Evolutionary conservation across 2,888 invertebrate species (phyloP).

Genomic region (Phalera bucephala): DNA sequence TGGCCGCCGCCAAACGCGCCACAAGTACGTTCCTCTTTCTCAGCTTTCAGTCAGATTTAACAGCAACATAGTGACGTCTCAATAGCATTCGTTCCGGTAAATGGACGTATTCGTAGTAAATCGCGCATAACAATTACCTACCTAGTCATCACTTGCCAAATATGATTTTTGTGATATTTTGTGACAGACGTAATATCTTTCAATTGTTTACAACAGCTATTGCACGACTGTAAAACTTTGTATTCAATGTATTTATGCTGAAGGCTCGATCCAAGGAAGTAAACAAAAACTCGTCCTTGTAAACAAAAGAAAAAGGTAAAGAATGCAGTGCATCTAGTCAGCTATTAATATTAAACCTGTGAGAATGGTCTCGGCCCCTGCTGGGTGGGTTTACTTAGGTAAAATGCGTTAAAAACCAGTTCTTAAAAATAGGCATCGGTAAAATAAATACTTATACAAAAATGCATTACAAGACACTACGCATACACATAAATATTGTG

Average conservation of each 20-base stretch:
- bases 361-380: constrained; percentile 3
- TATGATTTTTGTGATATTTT: constrained; percentile 26
- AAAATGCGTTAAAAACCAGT: constrained; percentile 2
- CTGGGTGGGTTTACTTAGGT: constrained; percentile 1
- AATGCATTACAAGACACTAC: too few relatives aligned
- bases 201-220: constrained; percentile 11
- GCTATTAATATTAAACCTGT: constrained; percentile 12
- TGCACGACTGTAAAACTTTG: constrained; percentile 7
- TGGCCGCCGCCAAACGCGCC: constrained; percentile 50
- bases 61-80: constrained; percentile 49
- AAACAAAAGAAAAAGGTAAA: constrained; percentile 33
- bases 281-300: constrained; percentile 24
- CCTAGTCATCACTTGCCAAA: constrained; percentile 38
- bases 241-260: constrained; percentile 6
- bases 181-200: constrained; percentile 25
- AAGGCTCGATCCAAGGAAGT: constrained; percentile 17
- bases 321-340: constrained; percentile 22
- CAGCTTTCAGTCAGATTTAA: constrained; percentile 40
- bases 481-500: too few relatives aligned
- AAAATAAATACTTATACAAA: constrained; percentile 5
- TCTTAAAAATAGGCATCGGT: constrained; percentile 7
- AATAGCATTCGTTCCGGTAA: constrained; percentile 63
- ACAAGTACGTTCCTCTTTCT: constrained; percentile 62
- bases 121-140: constrained; percentile 44
- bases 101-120: constrained; percentile 48